Conservation (phyloP, 2,113 vertebrate species). For the cattle (Bos taurus) region DNA sequence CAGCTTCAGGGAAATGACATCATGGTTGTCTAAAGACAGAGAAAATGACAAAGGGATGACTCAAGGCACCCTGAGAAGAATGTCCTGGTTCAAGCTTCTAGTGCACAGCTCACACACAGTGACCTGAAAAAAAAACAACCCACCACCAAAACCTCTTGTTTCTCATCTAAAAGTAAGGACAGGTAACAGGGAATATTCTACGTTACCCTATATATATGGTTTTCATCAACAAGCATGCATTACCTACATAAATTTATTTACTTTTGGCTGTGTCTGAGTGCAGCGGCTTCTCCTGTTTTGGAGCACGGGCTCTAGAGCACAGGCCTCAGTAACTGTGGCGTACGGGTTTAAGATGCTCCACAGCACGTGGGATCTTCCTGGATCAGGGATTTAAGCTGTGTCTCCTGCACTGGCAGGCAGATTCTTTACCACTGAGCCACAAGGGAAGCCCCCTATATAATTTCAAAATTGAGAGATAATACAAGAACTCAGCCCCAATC, state of each 20-base stretch:
- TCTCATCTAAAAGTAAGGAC: neutral
- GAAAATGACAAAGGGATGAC: neutral
- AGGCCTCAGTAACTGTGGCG: neutral
- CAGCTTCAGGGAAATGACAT: conserved; percentile 94
- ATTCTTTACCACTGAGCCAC: neutral
- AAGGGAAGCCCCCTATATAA: neutral
- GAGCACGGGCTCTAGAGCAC: neutral
- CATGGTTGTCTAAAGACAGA: conserved; percentile 90
- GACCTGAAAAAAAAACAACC: neutral
- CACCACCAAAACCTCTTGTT: neutral
- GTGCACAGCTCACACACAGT: neutral
- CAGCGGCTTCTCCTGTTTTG: neutral
- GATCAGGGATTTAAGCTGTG: neutral
- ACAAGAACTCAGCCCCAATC: neutral
- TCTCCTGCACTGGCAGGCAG: neutral
- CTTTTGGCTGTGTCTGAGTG: neutral
- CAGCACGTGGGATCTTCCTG: neutral
- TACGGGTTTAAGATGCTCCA: neutral
- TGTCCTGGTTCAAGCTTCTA: neutral
- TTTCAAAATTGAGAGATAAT: neutral
- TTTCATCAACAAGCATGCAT: neutral
- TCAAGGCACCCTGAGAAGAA: neutral
- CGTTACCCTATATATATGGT: neutral
- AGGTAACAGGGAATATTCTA: neutral
- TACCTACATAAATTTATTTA: neutral